phyloP scores from a whole-genome alignment of 2,113 vertebrate genomes.

The Semnornis frantzii region DNA sequence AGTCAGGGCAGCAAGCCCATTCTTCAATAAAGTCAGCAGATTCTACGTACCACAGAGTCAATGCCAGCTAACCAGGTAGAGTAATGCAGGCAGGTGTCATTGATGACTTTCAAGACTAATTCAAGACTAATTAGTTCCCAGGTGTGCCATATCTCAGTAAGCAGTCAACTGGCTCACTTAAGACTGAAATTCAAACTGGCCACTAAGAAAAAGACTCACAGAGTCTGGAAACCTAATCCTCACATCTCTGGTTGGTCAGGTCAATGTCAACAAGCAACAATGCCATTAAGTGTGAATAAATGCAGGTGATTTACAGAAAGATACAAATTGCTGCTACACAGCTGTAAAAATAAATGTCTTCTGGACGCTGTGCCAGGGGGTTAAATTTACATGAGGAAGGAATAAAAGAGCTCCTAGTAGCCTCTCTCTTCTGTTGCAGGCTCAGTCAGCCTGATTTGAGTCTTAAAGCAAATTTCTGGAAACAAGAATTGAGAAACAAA shows the following conservation, averaged over 20 bases:
- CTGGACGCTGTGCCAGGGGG: neutral
- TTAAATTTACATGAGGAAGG: neutral
- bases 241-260: neutral
- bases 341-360: conserved; percentile 8
- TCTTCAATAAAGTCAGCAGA: neutral
- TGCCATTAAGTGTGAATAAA: neutral
- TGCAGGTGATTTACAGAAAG: neutral
- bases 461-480: neutral
- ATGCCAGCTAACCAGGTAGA: neutral
- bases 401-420: neutral
- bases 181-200: conserved; percentile 35
- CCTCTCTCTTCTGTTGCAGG: neutral
- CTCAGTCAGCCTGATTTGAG: neutral
- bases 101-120: neutral
- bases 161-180: neutral
- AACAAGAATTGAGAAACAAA: neutral
- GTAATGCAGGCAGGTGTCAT: neutral
- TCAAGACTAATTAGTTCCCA: neutral
- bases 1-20: neutral
- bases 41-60: neutral
- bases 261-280: conserved; percentile 22
- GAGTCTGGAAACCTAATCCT: conserved; percentile 25
- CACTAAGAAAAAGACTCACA: neutral
- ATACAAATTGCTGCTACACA: neutral
- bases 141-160: neutral